Evolutionary conservation across 2,797 vertebrate species (phyloP), one percentile per base, ranked within the genome.

Genomic region (Pampus argenteus): DNA sequence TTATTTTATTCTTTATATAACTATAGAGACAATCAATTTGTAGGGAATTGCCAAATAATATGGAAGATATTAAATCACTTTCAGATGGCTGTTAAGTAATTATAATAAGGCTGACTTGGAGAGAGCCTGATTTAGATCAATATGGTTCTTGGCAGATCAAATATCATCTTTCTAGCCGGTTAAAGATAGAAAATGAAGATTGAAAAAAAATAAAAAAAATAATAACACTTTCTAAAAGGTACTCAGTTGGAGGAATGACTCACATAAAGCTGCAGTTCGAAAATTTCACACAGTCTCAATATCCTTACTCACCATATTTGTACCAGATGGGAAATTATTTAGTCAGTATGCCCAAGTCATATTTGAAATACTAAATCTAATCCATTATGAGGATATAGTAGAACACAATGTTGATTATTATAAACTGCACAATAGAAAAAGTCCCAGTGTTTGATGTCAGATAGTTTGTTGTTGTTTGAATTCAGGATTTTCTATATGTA

Each of bases 281-380:
- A 9, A 31, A 29, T 31, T 57, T 38, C 8, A 42, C 51, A 49
- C 23, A 18, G 22, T 55, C 38, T 60, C 29, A 26, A 9, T 23
- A 13, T 48, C 17, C 17, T 40, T 9, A 20, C 11, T 62, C 20
- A 31, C 40, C 34, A 75, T 63, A 20, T 67, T 61, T 5, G 13
- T 26, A 44, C 6, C 42, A 68, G 56, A 66, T 66, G 63, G 38
- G 23, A 4, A 25, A 48, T 42, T 63, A 0, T 48, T 52, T 6
- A 26, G 18, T 9, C 47, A 26, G 13, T 28, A 38, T 66, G 3
- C 4, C 9, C 10, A 34, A 49, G 42, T 51, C 23, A 38, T 42
- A 56, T 49, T 74, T 55, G 4, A 55, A 28, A 23, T 11, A 29
- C 13, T 44, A 51, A 31, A 45, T 45, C 18, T 29, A 48, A 47